Evolutionary conservation across 1,140 invertebrate genomes (phyloP).

Genomic region (Stegodyphus dumicola): DNA sequence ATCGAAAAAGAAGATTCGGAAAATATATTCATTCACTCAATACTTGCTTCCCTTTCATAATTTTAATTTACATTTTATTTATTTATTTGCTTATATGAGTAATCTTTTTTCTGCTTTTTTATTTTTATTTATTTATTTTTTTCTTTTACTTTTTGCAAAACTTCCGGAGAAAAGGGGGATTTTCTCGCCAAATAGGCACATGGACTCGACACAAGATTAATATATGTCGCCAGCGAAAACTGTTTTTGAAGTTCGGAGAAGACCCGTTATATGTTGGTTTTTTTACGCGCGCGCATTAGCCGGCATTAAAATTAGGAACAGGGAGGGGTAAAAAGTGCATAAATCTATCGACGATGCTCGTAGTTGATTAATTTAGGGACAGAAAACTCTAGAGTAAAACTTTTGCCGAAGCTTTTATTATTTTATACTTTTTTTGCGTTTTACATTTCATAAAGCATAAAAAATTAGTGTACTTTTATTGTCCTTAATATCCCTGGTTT

Average conservation of each 20-base stretch:
- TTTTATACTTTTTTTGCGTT: slow-evolving; percentile 2
- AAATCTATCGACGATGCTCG: slow-evolving; percentile 17
- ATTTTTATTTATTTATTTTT: slow-evolving; percentile 1
- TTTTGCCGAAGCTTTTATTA: neutral
- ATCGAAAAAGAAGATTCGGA: slow-evolving; percentile 16
- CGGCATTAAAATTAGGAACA: slow-evolving; percentile 22
- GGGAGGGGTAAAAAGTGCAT: slow-evolving; percentile 4
- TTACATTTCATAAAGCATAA: slow-evolving; percentile 1
- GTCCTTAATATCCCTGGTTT: neutral
- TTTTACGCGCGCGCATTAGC: neutral
- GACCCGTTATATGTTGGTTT: neutral
- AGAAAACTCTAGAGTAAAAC: too few relatives aligned
- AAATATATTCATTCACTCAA: slow-evolving; percentile 31
- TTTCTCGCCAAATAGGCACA: slow-evolving; percentile 11
- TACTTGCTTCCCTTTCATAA: slow-evolving; percentile 1
- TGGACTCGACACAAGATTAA: slow-evolving; percentile 47
- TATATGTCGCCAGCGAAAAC: slow-evolving; percentile 32
- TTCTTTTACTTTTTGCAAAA: slow-evolving; percentile 20
- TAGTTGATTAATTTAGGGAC: slow-evolving; percentile 20
- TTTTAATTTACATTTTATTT: slow-evolving; percentile 34
- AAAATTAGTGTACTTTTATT: neutral
- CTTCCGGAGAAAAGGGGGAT: slow-evolving; percentile 10
- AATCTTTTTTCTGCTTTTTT: slow-evolving; percentile 13
- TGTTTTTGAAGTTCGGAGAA: slow-evolving; percentile 23
- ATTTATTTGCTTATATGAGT: slow-evolving; percentile 13